A percentile compares a stretch with the other conserved stretches of the same genome.
Evolutionary conservation across 2,797 vertebrate species (phyloP).

Genomic region (Pangasius larnaudii): DNA sequence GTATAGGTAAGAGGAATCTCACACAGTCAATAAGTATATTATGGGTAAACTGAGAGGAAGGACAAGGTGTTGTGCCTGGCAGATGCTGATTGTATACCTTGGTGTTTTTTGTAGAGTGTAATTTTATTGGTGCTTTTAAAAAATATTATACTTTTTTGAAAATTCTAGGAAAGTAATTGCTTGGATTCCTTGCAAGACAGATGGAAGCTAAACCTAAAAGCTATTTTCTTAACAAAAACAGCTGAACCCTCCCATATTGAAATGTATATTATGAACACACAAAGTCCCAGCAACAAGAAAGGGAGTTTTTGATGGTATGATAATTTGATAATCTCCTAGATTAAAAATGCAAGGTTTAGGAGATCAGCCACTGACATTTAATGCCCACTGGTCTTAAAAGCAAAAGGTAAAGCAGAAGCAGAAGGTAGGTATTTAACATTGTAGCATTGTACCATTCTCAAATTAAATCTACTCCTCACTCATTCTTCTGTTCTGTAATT

Average conservation of each 20-base stretch:
- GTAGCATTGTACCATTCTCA: neutral
- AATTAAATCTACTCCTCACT: conserved; percentile 16
- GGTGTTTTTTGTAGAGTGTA: neutral
- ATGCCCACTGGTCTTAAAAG: too few relatives aligned
- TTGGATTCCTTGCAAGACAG: neutral
- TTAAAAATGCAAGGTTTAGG: neutral
- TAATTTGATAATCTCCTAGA: neutral
- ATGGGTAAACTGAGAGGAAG: neutral
- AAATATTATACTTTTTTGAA: neutral
- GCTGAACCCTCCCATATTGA: neutral
- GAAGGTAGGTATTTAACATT: neutral
- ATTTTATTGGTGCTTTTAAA: neutral
- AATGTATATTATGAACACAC: neutral
- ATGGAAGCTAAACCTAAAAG: neutral
- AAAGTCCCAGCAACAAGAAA: neutral
- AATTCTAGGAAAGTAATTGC: too few relatives aligned
- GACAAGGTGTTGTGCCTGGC: neutral
- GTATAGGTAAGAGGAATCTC: conserved; percentile 84
- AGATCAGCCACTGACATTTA: neutral
- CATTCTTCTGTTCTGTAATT: conserved; percentile 35
- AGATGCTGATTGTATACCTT: neutral
- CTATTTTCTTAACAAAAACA: neutral
- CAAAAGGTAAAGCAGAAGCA: too few relatives aligned
- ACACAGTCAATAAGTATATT: neutral
- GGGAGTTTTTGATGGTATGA: neutral